A percentile compares a stretch with the other conserved stretches of the same genome.
These are phyloP conservation scores for Mormyrops boulengeri DNA, from an alignment of 2,797 vertebrate genomes.

Conservation along the genomic window DNA sequence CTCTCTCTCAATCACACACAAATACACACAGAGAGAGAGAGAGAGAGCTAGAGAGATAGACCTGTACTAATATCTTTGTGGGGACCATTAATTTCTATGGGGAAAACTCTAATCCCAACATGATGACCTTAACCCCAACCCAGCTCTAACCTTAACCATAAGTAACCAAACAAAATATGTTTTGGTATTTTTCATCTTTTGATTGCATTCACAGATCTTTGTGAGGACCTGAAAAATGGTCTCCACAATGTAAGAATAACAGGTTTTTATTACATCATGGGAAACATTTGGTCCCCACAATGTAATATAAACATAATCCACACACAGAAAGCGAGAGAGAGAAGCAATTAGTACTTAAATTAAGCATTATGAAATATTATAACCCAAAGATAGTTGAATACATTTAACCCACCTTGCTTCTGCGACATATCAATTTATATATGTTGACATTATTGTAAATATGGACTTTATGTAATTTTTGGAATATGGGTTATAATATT, in stretches of 20 bases:
- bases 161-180: too few relatives aligned
- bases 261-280: not conserved
- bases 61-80: not conserved
- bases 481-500: not conserved
- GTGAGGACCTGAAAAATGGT: not conserved
- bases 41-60: not conserved
- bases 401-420: not conserved
- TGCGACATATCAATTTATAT: not conserved
- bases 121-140: not conserved
- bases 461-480: not conserved
- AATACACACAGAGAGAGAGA: not conserved
- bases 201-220: not conserved
- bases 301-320: too few relatives aligned
- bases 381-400: not conserved
- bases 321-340: not conserved
- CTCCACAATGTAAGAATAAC: not conserved
- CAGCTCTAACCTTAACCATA: not conserved
- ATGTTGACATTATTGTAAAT: not conserved
- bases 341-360: not conserved
- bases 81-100: too few relatives aligned
- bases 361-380: not conserved
- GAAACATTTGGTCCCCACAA: too few relatives aligned
- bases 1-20: not conserved
- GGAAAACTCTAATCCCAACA: not conserved
- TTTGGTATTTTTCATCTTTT: not conserved